Conservation (phyloP, 2,797 vertebrate species). For the Discoglossus pictus region DNA sequence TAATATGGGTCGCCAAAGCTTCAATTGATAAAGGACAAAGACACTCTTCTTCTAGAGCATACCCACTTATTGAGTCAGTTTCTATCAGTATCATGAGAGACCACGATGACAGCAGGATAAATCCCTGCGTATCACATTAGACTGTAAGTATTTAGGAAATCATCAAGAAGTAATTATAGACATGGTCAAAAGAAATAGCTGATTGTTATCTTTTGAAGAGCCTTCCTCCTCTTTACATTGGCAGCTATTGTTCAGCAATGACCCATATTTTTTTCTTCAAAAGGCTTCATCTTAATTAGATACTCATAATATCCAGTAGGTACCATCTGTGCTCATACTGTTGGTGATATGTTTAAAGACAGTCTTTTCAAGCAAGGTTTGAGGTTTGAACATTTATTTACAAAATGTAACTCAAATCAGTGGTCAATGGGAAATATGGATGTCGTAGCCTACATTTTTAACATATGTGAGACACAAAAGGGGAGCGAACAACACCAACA, state of each 20-base stretch:
- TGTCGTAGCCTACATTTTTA: too few species aligned
- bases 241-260: conserved; percentile 27
- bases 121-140: conserved; percentile 43
- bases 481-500: too few species aligned
- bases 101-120: conserved; percentile 48
- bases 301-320: too few species aligned
- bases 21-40: conserved; percentile 25
- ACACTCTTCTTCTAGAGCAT: conserved; percentile 19
- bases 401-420: too few species aligned
- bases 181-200: conserved; percentile 22
- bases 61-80: conserved; percentile 29
- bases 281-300: background rate
- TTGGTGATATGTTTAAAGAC: too few species aligned
- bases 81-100: conserved; percentile 35
- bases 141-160: conserved; percentile 39
- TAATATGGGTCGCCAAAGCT: conserved; percentile 25
- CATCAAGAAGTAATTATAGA: conserved; percentile 47
- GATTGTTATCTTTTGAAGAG: conserved; percentile 31
- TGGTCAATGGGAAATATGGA: too few species aligned
- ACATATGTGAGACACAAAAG: too few species aligned
- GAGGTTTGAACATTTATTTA: too few species aligned
- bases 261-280: conserved; percentile 10
- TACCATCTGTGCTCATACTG: too few species aligned
- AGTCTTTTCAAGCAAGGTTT: too few species aligned
- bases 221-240: conserved; percentile 31